A percentile compares a stretch with the other conserved stretches of the same genome.
phyloP scores from a whole-genome alignment of 2,113 vertebrate genomes.

The Chelonoidis abingdonii region DNA sequence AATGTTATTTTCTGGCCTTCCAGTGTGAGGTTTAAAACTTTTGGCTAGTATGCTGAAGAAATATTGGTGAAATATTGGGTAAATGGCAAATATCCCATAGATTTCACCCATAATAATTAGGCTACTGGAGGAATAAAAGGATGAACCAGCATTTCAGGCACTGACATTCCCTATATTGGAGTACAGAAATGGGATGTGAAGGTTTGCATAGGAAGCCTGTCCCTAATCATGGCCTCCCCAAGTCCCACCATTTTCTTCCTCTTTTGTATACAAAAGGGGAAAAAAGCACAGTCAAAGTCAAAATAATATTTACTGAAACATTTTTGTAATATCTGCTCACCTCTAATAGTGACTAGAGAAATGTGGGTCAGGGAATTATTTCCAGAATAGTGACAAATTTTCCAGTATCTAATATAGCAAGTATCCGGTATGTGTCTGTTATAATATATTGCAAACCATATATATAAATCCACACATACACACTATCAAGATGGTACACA shows the following conservation, averaged over 20 bases:
- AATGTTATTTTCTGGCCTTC: not conserved
- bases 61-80: not conserved
- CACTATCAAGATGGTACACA: not conserved
- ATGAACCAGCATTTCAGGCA: not conserved
- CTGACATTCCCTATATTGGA: not conserved
- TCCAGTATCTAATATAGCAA: not conserved
- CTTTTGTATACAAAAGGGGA: not conserved
- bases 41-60: not conserved
- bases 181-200: not conserved
- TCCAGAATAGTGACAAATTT: not conserved
- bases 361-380: not conserved
- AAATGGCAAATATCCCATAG: not conserved
- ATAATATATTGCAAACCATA: not conserved
- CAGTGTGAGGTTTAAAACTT: not conserved
- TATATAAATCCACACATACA: not conserved
- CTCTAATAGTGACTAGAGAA: not conserved
- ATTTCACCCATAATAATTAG: not conserved
- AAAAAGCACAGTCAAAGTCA: not conserved
- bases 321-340: not conserved
- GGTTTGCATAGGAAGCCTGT: not conserved
- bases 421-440: not conserved
- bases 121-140: not conserved
- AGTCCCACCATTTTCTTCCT: not conserved
- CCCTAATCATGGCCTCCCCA: not conserved
- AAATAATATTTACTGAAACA: not conserved